Conservation (phyloP, 2,113 vertebrate species). For the Caracal caracal region DNA sequence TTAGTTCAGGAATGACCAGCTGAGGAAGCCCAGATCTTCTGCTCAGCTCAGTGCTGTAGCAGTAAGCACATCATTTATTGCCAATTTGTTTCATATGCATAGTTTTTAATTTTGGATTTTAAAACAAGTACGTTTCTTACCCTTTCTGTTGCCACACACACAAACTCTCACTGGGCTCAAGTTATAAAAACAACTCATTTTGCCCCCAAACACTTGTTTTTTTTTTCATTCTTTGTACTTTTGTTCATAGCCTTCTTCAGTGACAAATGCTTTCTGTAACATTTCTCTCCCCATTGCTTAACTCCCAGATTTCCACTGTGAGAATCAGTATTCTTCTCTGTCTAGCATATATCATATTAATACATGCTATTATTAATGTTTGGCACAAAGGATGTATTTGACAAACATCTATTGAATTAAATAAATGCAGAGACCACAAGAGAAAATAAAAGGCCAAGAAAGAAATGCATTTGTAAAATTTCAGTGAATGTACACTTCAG, state of each 20-base stretch:
- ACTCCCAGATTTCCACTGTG: background rate
- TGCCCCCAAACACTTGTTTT: background rate
- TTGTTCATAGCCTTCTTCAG: background rate
- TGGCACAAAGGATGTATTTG: background rate
- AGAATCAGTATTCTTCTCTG: background rate
- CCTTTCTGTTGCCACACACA: background rate
- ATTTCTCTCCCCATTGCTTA: background rate
- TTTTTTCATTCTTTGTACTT: background rate
- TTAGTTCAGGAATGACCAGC: background rate
- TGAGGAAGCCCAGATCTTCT: background rate
- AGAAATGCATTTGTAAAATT: conserved; percentile 6
- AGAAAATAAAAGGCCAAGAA: conserved; percentile 19
- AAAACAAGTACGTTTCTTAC: background rate
- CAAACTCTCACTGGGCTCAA: background rate
- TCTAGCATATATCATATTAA: background rate
- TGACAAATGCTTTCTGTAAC: background rate
- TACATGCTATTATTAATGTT: background rate
- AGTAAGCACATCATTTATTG: background rate
- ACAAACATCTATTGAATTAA: conserved; percentile 34
- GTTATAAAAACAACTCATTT: background rate
- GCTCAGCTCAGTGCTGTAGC: background rate
- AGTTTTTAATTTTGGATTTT: background rate
- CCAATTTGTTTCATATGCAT: background rate
- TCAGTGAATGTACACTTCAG: background rate
- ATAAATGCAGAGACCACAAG: background rate